These are phyloP conservation scores for Podilymbus podiceps DNA, from an alignment of 2,113 vertebrate genomes.

Conservation along the genomic window DNA sequence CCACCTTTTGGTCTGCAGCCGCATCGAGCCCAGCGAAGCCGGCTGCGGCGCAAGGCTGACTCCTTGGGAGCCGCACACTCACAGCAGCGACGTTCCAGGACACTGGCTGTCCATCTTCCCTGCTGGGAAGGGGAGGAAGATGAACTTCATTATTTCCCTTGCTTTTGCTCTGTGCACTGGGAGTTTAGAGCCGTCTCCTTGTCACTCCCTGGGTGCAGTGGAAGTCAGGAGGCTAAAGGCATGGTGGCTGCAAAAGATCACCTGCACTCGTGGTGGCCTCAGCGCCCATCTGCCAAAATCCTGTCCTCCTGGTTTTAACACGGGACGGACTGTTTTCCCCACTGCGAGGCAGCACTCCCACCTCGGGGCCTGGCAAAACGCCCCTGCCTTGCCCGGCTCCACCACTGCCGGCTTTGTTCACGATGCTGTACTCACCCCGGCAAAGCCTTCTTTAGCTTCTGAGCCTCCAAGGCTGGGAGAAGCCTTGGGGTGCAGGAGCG, in stretches of 20 bases:
- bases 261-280: fast-evolving
- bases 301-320: neutral
- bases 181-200: neutral
- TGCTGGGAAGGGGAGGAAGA: neutral
- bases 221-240: neutral
- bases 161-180: neutral
- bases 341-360: neutral
- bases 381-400: neutral
- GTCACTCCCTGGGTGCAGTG: neutral
- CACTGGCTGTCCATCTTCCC: neutral
- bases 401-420: neutral
- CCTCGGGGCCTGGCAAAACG: neutral
- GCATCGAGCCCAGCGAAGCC: neutral
- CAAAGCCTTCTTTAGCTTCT: neutral
- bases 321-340: neutral
- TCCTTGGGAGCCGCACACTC: neutral
- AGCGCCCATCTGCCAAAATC: neutral
- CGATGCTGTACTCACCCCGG: fast-evolving
- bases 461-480: neutral
- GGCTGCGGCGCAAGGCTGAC: fast-evolving
- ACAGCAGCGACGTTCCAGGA: neutral
- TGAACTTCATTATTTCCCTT: neutral
- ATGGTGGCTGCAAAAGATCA: neutral
- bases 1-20: neutral
- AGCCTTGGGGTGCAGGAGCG: fast-evolving